phyloP scores from a whole-genome alignment of 23 tunicate genomes.

The Ciona savignyi region DNA sequence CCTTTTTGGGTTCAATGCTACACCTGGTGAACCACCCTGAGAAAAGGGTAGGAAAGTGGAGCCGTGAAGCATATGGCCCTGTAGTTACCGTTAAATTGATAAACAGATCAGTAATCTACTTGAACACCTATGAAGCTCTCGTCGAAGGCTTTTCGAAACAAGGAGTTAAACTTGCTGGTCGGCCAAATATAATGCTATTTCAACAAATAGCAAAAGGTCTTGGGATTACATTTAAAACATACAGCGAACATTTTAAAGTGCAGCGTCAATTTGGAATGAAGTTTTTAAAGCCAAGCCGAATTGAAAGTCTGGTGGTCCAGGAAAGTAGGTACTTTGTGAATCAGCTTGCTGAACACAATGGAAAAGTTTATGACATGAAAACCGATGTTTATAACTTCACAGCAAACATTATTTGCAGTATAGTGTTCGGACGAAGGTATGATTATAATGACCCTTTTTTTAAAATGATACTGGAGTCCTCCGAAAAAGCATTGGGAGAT shows the following conservation, averaged over 20 bases:
- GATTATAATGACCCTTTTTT: background rate
- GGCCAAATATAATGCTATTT: background rate
- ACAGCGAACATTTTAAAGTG: background rate
- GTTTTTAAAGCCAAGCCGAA: background rate
- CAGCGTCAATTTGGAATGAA: background rate
- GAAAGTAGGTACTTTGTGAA: background rate
- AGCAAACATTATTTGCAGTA: background rate
- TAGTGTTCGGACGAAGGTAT: background rate
- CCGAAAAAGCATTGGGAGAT: background rate
- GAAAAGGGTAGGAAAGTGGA: background rate
- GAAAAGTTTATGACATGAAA: background rate
- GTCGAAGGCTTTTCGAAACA: background rate
- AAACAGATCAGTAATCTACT: background rate
- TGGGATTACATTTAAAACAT: background rate
- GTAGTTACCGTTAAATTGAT: background rate
- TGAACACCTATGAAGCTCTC: background rate
- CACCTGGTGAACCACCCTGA: background rate
- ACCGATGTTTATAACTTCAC: background rate
- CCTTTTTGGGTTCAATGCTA: background rate
- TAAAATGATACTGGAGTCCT: background rate
- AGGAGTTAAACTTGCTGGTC: background rate
- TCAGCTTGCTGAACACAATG: background rate
- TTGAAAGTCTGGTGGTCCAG: background rate
- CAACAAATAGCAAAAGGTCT: background rate
- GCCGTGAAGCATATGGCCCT: background rate